Evolutionary conservation across 1,140 invertebrate species (phyloP), one percentile per base, ranked within the genome.

Genomic region (Eriocheir sinensis): DNA sequence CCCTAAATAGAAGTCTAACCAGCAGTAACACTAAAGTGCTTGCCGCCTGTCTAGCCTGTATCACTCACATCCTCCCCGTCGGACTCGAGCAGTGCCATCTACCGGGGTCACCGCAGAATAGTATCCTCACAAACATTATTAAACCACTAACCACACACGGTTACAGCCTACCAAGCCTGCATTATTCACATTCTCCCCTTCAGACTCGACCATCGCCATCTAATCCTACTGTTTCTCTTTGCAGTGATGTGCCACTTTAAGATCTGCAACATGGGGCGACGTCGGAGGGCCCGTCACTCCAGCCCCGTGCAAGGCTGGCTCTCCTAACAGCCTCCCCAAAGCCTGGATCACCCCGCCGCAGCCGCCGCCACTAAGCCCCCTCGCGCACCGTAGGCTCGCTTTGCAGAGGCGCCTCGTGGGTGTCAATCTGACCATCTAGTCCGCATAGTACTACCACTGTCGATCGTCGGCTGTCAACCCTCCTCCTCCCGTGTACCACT

Each of bases 191-290:
- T 72, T 72, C 27, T 72, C 6, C 27, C 27, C 27, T 0, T 0
- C n/a, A n/a, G 0, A 72, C 21, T 72, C 2, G 60, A n/a, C n/a
- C n/a, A 72, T 6, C 21, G 60, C n/a, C n/a, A 3, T n/a, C 60
- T 72, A 72, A 72, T n/a, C 27, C 27, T 1, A 4, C 6, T 89
- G 4, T 89, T 48, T 89, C 9, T 60, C 40, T 34, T 88, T 88
- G 2, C 81, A 93, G 92, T 93, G n/a, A 93, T 93, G 92, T 93
- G 92, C 79, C 92, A 93, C 86, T 93, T 93, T 48, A 93, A 93
- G 38, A 93, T 93, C 85, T 93, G 92, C 92, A 93, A 93, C 85
- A 79, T 93, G 86, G 92, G 92, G n/a, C 85, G 86, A 4, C 92
- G 92, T 30, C 92, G 92, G 21, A 85, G 92, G 27, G 92, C 92